Base-by-base conservation (phyloP, 2,797 vertebrate genomes). In the Alfaro cultratus region DNA sequence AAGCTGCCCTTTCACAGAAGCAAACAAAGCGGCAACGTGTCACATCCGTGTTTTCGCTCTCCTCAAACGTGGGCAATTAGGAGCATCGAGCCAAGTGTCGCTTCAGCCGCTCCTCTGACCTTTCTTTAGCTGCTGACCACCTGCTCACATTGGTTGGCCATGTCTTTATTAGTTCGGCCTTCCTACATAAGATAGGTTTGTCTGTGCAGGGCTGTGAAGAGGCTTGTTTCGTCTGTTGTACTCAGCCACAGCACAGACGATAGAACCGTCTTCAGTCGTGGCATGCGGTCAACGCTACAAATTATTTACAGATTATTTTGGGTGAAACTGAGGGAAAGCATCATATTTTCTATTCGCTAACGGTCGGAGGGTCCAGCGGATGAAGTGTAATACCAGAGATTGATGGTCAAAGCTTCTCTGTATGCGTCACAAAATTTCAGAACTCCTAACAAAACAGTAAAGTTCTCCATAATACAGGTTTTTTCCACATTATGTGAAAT, bases 41-140 rank as follows among this genome's bases (percentile, higher is more conserved):
- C 89, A 87, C 75, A 84, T 83, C 75, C 60, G 34, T 62, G 84
- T 88, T 87, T 80, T 76, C 76, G 10, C 83, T 74, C 76, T 62
- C 39, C 83, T 91, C 80, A 88, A 90, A 89, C 73, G 51, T 74
- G 60, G 85, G 85, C 84, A 91, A 90, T 92, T 90, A 91, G 87
- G 74, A 86, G 51, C 82, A 62, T 45, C 82, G 86, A 86, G 87
- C 82, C 1, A 73, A 80, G 90, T 74, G 85, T 88, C 87, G 80
- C 85, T 88, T 88, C 77, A 78, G 82, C 75, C n/a, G 82, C 81
- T 80, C 90, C 79, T 21, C 60, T 92, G 92, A 92, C 92, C 92
- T 92, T 84, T 90, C 67, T 77, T 53, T 11, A 68, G 75, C 82
- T 78, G 75, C 82, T 16, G 51, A 51, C 77, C 60, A 62, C 74